Base-by-base conservation (phyloP, 2,888 invertebrate genomes). In the Himalopsyche japonica region DNA sequence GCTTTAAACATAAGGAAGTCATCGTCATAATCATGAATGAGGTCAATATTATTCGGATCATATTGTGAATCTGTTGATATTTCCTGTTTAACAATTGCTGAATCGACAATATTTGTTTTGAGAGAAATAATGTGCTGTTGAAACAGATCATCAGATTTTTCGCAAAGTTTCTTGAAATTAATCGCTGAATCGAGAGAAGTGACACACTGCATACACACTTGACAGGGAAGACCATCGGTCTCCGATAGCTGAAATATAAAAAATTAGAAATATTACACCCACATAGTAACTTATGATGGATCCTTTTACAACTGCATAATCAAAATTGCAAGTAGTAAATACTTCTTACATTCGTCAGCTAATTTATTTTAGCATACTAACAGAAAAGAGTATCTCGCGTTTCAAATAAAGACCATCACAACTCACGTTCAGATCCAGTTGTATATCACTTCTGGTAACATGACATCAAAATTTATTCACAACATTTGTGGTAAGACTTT, bases 171-270 rank as follows among this genome's bases (percentile, higher is more conserved):
- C 84, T 87, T 88, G 82, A 90, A 90, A 81, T 87, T 87, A 86
- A 88, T 88, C 0, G 88, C 87, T n/a, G 87, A 86, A 76, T 88
- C 87, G 48, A 89, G 87, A 85, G 88, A 88, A 48, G 88, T 82
- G 27, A 87, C 86, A 86, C 90, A 90, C 79, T 87, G 87, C n/a
- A 86, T 64, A 86, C 90, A 90, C 20, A 90, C 87, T 85, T 88
- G 89, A 81, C 88, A 87, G 30, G 90, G 90, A 84, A 89, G 87
- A 15, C 89, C 89, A 87, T 90, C 90, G 76, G 88, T 88, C 85
- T 88, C 86, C 18, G 84, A 79, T 27, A 89, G 86, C 90, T 90
- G 82, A 47, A 79, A 83, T 79, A 79, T 30, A 77, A 57, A 5
- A 7, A 57, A 57, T 57, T 0, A 10, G 57, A 57, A 57, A 57